Evolutionary conservation across 2,888 invertebrate genomes (phyloP), one percentile per base, ranked within the genome.

Genomic region (Crioceris asparagi): DNA sequence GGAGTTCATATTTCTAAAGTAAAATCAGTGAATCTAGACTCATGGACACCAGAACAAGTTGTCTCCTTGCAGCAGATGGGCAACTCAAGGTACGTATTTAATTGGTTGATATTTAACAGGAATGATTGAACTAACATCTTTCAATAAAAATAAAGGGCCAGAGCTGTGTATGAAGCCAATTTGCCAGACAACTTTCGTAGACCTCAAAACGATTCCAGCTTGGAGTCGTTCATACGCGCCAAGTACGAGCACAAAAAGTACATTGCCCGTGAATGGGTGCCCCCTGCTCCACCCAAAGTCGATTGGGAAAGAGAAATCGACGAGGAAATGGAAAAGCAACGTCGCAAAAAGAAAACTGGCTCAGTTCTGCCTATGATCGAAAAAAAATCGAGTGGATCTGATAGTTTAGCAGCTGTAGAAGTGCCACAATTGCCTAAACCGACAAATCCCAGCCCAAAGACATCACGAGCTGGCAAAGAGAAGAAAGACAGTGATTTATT

Each of bases 241-340:
- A 98, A 98, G 68, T 99, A 99, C 63, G 98, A 99, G 65, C 87
- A 91, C 60, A 97, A 94, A 69, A 94, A 96, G 63, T 98, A 94
- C 64, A 88, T 96, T 55, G 96, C 96, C n/a, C 79, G 84, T 54
- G 96, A 96, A 68, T 96, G 93, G 93, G 86, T 94, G 34, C 87
- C 84, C 26, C 88, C 87, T 10, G 72, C 83, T 4, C 67, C 83
- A 50, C 88, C 90, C 4, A 86, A 87, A 67, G 56, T 57, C 7
- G 79, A 81, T 60, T 81, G 81, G 73, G 88, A 85, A 51, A 84
- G 86, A 27, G 48, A 48, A 32, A 48, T 48, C 16, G 48, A 46
- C 29, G 48, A 48, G 12, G 48, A 48, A 64, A 75, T 84, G 33
- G 87, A 87, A 57, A 73, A 75, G 45, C 83, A 81, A 55, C 85